A percentile compares a stretch with the other conserved stretches of the same genome.
Evolutionary conservation across 53 echinoderm and acorn worm species (phyloP).

Genomic region (Arbacia lixula): DNA sequence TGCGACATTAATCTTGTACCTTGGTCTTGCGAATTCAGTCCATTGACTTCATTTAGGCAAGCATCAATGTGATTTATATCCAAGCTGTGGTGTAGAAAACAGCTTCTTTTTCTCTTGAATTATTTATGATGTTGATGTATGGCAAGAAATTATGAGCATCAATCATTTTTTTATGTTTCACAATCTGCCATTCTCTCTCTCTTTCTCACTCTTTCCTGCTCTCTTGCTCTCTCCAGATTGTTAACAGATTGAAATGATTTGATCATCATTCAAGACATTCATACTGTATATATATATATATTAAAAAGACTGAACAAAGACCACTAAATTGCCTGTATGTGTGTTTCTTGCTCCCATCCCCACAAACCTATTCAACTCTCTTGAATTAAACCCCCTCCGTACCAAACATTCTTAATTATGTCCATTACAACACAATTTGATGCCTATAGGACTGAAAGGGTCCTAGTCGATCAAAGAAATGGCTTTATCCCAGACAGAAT

Average conservation of each 20-base stretch:
- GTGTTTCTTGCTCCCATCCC: too few species aligned
- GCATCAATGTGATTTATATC: neutral
- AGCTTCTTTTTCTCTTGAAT: neutral
- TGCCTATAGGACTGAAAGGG: too few species aligned
- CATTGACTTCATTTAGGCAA: slow-evolving; percentile 5
- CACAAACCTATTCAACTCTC: too few species aligned
- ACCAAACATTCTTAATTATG: too few species aligned
- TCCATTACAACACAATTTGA: too few species aligned
- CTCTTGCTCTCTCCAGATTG: too few species aligned
- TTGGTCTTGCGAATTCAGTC: neutral
- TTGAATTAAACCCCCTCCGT: too few species aligned
- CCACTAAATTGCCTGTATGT: neutral
- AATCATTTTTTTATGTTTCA: neutral
- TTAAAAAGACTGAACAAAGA: slow-evolving; percentile 52
- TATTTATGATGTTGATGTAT: slow-evolving; percentile 11
- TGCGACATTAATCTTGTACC: slow-evolving; percentile 30
- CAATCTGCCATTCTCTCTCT: slow-evolving; percentile 8
- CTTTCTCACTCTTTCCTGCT: too few species aligned
- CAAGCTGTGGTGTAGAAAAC: neutral
- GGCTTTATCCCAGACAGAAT: too few species aligned
- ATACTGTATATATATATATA: slow-evolving; percentile 51
- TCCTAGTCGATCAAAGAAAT: too few species aligned
- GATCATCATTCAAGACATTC: slow-evolving; percentile 19
- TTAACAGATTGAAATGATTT: neutral
- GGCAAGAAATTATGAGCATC: neutral